These are phyloP conservation scores for Rhinogobio ventralis DNA, from an alignment of 2,797 vertebrate genomes.

Conservation along the genomic window DNA sequence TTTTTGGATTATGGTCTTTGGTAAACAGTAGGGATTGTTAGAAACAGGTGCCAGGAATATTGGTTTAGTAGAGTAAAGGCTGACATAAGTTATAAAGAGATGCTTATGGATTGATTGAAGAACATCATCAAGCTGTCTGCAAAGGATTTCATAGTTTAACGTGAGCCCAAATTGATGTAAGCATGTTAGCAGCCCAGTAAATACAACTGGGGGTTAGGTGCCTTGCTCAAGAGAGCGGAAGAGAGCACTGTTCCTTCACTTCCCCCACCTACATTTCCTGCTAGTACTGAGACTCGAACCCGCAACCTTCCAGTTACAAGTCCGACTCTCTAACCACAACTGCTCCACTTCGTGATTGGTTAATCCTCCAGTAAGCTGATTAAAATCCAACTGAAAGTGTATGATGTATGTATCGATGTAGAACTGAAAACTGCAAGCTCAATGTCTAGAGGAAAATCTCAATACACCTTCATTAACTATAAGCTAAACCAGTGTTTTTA, in stretches of 20 bases:
- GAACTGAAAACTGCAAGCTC: not conserved
- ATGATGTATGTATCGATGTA: not conserved
- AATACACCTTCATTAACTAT: not conserved
- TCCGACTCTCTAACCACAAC: too few relatives aligned
- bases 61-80: not conserved
- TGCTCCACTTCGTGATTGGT: not conserved
- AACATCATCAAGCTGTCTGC: not conserved
- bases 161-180: not conserved
- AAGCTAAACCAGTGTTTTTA: not conserved
- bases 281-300: too few relatives aligned
- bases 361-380: not conserved
- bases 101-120: slow-evolving; percentile 24
- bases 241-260: too few relatives aligned
- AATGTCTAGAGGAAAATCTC: not conserved
- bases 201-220: too few relatives aligned
- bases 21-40: not conserved
- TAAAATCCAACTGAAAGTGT: not conserved
- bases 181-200: not conserved
- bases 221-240: too few relatives aligned
- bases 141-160: not conserved
- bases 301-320: too few relatives aligned
- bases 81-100: slow-evolving; percentile 2
- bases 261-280: too few relatives aligned
- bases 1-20: not conserved
- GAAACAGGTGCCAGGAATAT: not conserved